A percentile compares a stretch with the other conserved stretches of the same genome.
These are phyloP conservation scores for Philaethria dido DNA, from an alignment of 2,888 invertebrate genomes.

Conservation along the genomic window DNA sequence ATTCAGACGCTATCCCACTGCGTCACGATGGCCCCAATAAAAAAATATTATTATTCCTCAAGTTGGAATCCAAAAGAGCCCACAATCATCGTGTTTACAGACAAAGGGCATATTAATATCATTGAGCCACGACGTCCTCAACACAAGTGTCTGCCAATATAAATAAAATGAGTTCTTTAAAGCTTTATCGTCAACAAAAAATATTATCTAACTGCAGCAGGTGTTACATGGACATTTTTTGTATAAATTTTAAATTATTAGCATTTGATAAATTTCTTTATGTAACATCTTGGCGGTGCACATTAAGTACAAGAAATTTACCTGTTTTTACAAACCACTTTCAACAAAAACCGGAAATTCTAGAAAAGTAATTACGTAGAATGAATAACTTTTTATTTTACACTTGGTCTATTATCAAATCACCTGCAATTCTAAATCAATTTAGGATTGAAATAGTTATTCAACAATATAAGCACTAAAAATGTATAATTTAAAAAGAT, in stretches of 20 bases:
- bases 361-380: not conserved
- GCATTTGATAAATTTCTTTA: not conserved
- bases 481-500: not conserved
- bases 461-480: not conserved
- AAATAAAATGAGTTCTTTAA: not conserved
- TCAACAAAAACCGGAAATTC: slow-evolving; percentile 15
- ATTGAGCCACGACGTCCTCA: no score
- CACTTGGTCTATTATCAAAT: slow-evolving; percentile 36
- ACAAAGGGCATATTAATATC: no score
- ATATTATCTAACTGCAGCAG: not conserved
- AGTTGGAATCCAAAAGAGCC: no score
- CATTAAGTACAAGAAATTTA: slow-evolving; percentile 1
- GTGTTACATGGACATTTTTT: not conserved
- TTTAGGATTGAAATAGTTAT: not conserved
- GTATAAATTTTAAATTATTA: slow-evolving; percentile 1
- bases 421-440: slow-evolving; percentile 2
- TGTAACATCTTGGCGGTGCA: not conserved
- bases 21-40: no score
- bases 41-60: no score
- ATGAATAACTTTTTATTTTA: not conserved
- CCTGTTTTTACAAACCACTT: slow-evolving; percentile 1
- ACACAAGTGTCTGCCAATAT: no score
- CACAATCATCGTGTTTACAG: no score
- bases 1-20: no score
- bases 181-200: not conserved